A percentile compares a stretch with the other conserved stretches of the same genome.
phyloP scores from a whole-genome alignment of 2,797 vertebrate species.

The Spinus olivaceus region DNA sequence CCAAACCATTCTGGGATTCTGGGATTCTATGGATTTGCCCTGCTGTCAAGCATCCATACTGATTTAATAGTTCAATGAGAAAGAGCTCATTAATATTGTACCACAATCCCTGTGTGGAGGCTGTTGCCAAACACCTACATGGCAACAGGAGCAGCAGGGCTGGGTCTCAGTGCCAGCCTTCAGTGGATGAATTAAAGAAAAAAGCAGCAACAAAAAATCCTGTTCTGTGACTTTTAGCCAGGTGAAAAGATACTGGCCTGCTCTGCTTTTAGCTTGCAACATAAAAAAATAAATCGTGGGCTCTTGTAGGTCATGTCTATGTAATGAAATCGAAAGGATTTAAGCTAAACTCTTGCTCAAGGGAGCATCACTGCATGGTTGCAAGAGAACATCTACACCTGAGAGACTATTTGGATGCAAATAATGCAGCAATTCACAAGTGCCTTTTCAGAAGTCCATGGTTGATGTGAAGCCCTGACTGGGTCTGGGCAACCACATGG shows the following conservation, averaged over 20 bases:
- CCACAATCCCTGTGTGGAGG: background rate
- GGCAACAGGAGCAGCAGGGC: background rate
- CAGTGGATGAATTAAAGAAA: background rate
- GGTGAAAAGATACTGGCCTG: background rate
- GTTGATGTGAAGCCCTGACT: background rate
- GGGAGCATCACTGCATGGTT: background rate
- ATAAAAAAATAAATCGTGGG: background rate
- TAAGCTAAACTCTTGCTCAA: background rate
- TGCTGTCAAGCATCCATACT: background rate
- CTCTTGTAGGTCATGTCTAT: rapidly evolving
- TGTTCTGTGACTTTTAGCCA: background rate
- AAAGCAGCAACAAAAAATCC: background rate
- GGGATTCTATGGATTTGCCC: background rate
- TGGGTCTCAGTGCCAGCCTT: background rate
- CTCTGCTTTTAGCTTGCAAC: background rate
- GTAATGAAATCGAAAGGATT: background rate
- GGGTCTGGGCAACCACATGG: background rate
- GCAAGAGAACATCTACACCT: background rate
- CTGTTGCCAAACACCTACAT: background rate
- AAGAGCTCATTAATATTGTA: background rate
- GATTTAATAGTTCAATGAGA: background rate
- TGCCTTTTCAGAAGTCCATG: background rate
- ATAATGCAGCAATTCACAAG: background rate
- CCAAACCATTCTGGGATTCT: background rate
- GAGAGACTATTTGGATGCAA: background rate